These are phyloP conservation scores for Trichonephila clavipes DNA, from an alignment of 1,140 invertebrate genomes.

Conservation along the genomic window DNA sequence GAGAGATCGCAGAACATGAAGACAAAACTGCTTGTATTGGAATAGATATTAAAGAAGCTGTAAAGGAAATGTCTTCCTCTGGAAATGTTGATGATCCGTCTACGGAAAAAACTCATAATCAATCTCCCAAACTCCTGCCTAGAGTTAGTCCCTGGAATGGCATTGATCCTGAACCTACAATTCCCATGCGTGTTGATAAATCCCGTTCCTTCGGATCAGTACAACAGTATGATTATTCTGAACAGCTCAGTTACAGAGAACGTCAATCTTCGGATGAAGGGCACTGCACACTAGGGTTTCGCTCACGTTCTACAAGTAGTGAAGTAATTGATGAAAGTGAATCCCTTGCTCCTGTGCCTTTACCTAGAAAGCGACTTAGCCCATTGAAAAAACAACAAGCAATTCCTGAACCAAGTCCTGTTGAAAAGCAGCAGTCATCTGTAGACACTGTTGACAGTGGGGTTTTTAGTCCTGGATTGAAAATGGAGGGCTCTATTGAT, in stretches of 20 bases:
- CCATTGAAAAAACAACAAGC: conserved; percentile 77
- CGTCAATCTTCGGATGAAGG: conserved; percentile 77
- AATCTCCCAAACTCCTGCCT: conserved; percentile 55
- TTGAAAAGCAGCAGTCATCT: conserved; percentile 71
- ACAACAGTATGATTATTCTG: conserved; percentile 7
- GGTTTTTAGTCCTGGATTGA: conserved; percentile 69
- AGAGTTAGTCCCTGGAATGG: conserved; percentile 72
- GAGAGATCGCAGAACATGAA: background rate
- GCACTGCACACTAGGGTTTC: conserved; percentile 46
- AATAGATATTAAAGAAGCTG: background rate
- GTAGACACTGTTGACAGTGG: conserved; percentile 68
- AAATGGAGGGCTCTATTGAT: conserved; percentile 40
- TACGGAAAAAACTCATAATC: background rate
- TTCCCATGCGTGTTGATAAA: conserved; percentile 59
- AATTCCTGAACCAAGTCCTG: conserved; percentile 70
- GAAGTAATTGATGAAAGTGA: conserved; percentile 76
- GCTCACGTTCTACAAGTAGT: conserved; percentile 76
- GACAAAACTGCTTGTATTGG: background rate
- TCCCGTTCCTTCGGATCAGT: conserved; percentile 41
- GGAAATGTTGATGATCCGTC: background rate
- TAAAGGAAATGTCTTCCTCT: background rate
- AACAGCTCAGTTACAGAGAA: conserved; percentile 21
- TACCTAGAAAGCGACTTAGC: conserved; percentile 69
- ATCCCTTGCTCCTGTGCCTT: conserved; percentile 37
- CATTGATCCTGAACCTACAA: conserved; percentile 70